A percentile compares a stretch with the other conserved stretches of the same genome.
phyloP scores from a whole-genome alignment of 2,113 vertebrate genomes.

The Pimephales promelas region DNA sequence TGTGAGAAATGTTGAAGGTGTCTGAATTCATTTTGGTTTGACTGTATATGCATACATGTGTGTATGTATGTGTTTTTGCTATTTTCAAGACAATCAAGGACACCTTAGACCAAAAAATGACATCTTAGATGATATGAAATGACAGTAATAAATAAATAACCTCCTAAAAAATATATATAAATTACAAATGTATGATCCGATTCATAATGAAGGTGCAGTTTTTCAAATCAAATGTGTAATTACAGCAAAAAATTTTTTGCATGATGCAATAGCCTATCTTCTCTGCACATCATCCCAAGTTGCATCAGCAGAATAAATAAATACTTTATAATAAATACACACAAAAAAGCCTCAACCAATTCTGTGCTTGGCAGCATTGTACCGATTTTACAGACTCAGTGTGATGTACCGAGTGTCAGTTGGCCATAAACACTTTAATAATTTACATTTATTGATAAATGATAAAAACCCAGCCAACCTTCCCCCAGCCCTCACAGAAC shows the following conservation, averaged over 20 bases:
- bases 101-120: background rate
- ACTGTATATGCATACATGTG: too few species aligned
- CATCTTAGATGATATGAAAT: background rate
- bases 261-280: background rate
- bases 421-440: conserved; percentile 23
- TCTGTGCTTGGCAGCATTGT: background rate
- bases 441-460: conserved; percentile 31
- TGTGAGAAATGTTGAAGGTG: too few species aligned
- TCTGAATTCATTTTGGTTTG: background rate
- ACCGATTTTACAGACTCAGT: background rate
- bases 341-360: background rate
- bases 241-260: too few species aligned
- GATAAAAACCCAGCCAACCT: background rate
- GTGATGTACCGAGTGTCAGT: background rate
- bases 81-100: background rate
- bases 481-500: background rate
- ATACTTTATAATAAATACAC: background rate
- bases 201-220: background rate
- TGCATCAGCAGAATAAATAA: conserved; percentile 25
- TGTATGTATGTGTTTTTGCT: background rate
- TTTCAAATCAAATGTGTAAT: background rate
- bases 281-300: background rate
- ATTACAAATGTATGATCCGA: too few species aligned
- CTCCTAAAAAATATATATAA: too few species aligned
- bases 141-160: background rate